Conservation (phyloP, 2,113 vertebrate species). For the Fregetta grallaria region DNA sequence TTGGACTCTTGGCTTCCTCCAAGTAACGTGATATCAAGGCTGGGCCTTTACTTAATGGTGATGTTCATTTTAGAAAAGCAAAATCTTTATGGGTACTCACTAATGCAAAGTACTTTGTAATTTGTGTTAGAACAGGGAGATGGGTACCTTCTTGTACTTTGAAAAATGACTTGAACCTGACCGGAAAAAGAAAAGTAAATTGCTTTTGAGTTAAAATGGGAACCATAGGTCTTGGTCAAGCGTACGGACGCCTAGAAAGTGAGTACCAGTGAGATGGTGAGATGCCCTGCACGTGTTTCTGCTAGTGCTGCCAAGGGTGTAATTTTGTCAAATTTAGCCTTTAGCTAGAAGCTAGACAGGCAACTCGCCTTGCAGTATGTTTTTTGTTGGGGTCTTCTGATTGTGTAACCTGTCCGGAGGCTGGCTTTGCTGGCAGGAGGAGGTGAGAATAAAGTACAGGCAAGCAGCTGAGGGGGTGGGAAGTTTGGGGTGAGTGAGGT, state of each 20-base stretch:
- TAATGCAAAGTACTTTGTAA: not conserved
- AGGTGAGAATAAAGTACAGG: not conserved
- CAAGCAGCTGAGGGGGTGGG: not conserved
- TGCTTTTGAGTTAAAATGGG: not conserved
- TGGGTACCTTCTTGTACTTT: not conserved
- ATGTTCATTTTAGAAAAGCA: not conserved
- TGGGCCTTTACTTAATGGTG: not conserved
- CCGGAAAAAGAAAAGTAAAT: not conserved
- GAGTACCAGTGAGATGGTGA: not conserved
- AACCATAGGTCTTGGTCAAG: not conserved
- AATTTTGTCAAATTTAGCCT: not conserved
- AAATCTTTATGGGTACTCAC: fast-evolving
- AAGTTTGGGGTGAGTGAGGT: not conserved
- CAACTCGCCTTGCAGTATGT: not conserved
- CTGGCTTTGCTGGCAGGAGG: not conserved
- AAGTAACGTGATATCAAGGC: not conserved
- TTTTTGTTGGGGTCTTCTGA: not conserved
- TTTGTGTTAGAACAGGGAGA: not conserved
- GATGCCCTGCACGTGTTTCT: not conserved
- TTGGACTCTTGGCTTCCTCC: not conserved
- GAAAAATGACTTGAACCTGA: not conserved
- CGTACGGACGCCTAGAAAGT: not conserved
- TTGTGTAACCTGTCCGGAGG: not conserved
- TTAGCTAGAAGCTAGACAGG: not conserved
- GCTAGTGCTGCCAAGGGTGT: not conserved